Base-by-base conservation (phyloP, 2,113 vertebrate genomes). In the Dipodomys merriami region DNA sequence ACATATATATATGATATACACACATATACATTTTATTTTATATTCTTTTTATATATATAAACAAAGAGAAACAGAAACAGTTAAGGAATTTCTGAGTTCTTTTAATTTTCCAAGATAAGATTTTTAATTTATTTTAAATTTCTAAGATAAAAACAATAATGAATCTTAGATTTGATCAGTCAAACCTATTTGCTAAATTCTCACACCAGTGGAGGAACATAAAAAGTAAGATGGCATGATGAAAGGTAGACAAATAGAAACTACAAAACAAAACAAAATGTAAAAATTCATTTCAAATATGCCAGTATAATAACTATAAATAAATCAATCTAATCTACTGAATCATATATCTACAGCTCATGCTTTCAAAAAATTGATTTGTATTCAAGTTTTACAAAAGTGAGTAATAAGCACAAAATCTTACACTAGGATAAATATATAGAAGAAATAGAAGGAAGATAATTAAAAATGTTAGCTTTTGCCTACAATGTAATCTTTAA, bases 391-490 rank as follows among this genome's bases (percentile, higher is more conserved):
- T 88, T 84, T 93, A 25, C 22, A 88, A 81, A 84, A 64, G 19
- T 60, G 39, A 79, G 83, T n/a, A 49, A 5, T 22, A 85, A 77
- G 46, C 29, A 72, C 15, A 30, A 10, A 73, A 35, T 78, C n/a
- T 25, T 64, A 49, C 71, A 29, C 29, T 57, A 35, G 23, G 9
- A 69, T 30, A 71, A 72, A 22, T 16, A 80, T 72, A 78, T 7
- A 69, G n/a, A 88, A 19, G 19, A 83, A 83, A 68, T n/a, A 6
- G 13, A 83, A 91, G 60, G 23, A 39, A 80, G 13, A 5, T 67
- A 83, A 71, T 73, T 49, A 33, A 90, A 90, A 46, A 71, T n/a
- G 23, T 60, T 86, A 46, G 19, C 79, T 67, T 62, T 91, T 88
- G 11, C 16, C 84, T 30, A 44, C 1, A 71, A 35, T 33, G 19